Conservation (phyloP, 2,888 invertebrate genomes). For the Eulithis prunata region DNA sequence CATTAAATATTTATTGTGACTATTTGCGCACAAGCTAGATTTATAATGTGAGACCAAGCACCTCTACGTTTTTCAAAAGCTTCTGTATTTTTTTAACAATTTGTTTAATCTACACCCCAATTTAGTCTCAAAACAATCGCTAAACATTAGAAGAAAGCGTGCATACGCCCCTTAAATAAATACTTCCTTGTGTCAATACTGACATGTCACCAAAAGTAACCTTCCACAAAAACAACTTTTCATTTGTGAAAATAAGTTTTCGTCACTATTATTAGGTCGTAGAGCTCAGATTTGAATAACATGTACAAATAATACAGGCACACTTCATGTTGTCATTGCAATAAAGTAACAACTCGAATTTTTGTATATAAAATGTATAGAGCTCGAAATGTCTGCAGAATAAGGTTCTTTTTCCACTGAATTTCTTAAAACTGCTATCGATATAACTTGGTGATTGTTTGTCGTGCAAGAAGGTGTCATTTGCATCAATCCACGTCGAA, state of each 20-base stretch:
- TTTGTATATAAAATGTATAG: not conserved
- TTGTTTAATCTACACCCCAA: slow-evolving; percentile 31
- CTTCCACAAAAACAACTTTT: slow-evolving; percentile 35
- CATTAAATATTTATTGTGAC: no score
- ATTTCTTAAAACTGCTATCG: not conserved
- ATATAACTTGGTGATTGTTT: slow-evolving; percentile 20
- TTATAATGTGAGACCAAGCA: no score
- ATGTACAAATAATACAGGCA: not conserved
- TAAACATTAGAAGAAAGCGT: slow-evolving; percentile 50
- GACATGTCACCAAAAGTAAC: slow-evolving; percentile 61
- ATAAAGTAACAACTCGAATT: slow-evolving; percentile 9
- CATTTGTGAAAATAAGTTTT: not conserved
- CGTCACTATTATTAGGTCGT: not conserved
- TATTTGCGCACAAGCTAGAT: no score
- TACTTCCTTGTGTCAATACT: slow-evolving; percentile 71
- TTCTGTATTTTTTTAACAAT: slow-evolving; percentile 21
- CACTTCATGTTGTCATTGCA: not conserved
- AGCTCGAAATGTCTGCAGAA: not conserved
- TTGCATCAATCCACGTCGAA: slow-evolving; percentile 77
- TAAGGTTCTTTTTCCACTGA: slow-evolving; percentile 18
- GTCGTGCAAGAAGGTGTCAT: slow-evolving; percentile 69
- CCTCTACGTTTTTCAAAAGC: not conserved
- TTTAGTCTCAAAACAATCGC: slow-evolving; percentile 34
- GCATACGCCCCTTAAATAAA: slow-evolving; percentile 73
- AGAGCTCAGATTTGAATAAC: slow-evolving; percentile 1